phyloP scores from a whole-genome alignment of 1,140 invertebrate species.

The Drosophila kurseongensis region DNA sequence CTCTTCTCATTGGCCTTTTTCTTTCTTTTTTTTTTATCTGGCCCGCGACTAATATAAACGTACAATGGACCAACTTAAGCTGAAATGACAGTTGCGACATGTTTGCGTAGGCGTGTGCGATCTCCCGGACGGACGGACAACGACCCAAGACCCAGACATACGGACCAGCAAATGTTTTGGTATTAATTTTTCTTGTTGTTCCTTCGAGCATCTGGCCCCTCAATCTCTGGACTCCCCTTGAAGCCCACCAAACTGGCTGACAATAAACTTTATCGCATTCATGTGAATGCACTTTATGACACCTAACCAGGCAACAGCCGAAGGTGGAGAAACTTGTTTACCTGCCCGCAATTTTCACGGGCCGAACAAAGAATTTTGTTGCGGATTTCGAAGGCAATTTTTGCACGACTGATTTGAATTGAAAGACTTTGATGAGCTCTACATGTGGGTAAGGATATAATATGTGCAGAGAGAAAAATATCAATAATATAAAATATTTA shows the following conservation, averaged over 20 bases:
- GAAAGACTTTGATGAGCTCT: constrained; percentile 49
- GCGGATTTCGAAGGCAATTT: constrained; percentile 34
- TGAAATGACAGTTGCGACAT: constrained; percentile 84
- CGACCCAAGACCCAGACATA: constrained; percentile 42
- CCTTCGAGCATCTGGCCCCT: constrained; percentile 37
- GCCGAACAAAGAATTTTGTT: constrained; percentile 44
- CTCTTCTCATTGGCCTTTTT: constrained; percentile 54
- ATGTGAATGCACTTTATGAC: constrained; percentile 83
- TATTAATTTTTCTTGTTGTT: constrained; percentile 78
- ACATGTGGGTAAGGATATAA: constrained; percentile 13
- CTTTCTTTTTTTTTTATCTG: constrained; percentile 43
- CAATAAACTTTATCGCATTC: constrained; percentile 83
- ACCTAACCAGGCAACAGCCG: constrained; percentile 62
- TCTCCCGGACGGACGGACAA: constrained; percentile 51
- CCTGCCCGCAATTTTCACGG: constrained; percentile 48
- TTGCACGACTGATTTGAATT: constrained; percentile 60
- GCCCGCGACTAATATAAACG: constrained; percentile 81
- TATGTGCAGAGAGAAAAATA: constrained; percentile 12
- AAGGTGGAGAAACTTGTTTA: constrained; percentile 53
- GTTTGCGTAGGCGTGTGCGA: constrained; percentile 83
- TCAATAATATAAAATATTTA: no score
- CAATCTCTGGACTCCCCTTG: constrained; percentile 4
- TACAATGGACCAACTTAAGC: constrained; percentile 83
- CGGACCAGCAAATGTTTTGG: constrained; percentile 68
- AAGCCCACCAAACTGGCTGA: constrained; percentile 46